Evolutionary conservation across 2,113 vertebrate genomes (phyloP), one percentile per base, ranked within the genome.

Genomic region (Crocuta crocuta): DNA sequence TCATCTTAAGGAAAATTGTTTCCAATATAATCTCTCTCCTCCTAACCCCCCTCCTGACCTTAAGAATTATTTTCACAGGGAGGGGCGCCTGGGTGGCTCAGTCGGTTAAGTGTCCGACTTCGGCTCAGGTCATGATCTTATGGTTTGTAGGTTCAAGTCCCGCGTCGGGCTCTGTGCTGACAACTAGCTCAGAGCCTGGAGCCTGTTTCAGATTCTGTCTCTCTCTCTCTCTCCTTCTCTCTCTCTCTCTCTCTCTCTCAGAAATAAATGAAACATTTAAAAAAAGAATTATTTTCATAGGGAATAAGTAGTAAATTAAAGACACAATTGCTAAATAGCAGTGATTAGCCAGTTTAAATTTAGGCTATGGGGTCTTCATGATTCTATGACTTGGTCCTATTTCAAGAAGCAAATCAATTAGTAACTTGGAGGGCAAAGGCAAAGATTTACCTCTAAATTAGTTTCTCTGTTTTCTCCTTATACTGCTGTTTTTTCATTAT

Each of bases 271-370:
- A 39, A 39, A 39, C 39, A 39, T 39, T 39, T 39, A 39, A 39
- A 39, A 39, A 39, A 85, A 91, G 31, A 97, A 35, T 94, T 84
- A 58, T 91, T 95, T 95, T 76, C 35, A 50, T 45, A 61, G 10
- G 28, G 23, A 90, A 43, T 89, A 33, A 93, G 71, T 43, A 85
- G 33, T 78, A 91, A 73, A 35, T 87, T 92, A 95, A 94, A 95
- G 33, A 53, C 6, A 39, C 45, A 81, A 94, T 92, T 78, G 33
- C 10, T 86, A 73, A 96, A 91, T 2, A 79, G n/a, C 31, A 74
- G 55, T 91, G 45, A 93, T 80, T 88, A 88, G 55, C 73, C 21
- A 86, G 65, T 97, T 97, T 91, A 96, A 93, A 92, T 91, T 96
- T 95, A 81, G 82, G n/a, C 33, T 39, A 3, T 39, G 39, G 5